These are phyloP conservation scores for Didymodactylos carnosus DNA, from an alignment of 2,888 invertebrate species.

Conservation along the genomic window DNA sequence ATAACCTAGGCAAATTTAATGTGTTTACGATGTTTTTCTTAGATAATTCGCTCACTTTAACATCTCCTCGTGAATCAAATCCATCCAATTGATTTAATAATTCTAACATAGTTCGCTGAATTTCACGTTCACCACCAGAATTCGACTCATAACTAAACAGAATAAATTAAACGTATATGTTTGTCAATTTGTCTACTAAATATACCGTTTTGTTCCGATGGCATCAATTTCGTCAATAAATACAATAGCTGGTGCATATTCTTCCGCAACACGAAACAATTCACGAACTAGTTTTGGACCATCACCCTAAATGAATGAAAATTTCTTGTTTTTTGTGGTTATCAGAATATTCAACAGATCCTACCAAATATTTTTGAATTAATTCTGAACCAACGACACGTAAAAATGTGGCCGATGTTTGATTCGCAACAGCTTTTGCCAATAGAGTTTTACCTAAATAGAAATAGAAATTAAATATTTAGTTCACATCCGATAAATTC, in stretches of 20 bases:
- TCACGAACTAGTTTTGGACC: constrained; percentile 94
- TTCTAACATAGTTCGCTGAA: constrained; percentile 98
- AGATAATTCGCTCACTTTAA: constrained; percentile 47
- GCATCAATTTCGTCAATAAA: constrained; percentile 99
- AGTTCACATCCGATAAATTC: constrained; percentile 7
- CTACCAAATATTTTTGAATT: constrained; percentile 74
- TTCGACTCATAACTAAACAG: constrained; percentile 64
- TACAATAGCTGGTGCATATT: constrained; percentile 95
- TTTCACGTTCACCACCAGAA: constrained; percentile 95
- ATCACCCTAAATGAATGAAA: constrained; percentile 72
- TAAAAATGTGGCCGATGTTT: constrained; percentile 93
- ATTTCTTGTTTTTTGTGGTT: background rate
- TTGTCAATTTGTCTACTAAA: constrained; percentile 14
- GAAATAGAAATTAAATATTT: constrained; percentile 16
- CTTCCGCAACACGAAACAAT: constrained; percentile 92
- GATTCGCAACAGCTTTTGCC: constrained; percentile 97
- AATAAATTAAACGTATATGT: constrained; percentile 30
- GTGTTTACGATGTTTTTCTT: background rate
- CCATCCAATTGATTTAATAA: constrained; percentile 92
- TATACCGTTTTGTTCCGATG: constrained; percentile 65
- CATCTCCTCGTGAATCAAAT: constrained; percentile 84
- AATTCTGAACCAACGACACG: constrained; percentile 97
- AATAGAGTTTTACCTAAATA: constrained; percentile 55
- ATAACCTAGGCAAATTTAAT: constrained; percentile 24
- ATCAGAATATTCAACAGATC: constrained; percentile 34